Base-by-base conservation (phyloP, 1,140 invertebrate genomes). In the Scaptomyza montana region DNA sequence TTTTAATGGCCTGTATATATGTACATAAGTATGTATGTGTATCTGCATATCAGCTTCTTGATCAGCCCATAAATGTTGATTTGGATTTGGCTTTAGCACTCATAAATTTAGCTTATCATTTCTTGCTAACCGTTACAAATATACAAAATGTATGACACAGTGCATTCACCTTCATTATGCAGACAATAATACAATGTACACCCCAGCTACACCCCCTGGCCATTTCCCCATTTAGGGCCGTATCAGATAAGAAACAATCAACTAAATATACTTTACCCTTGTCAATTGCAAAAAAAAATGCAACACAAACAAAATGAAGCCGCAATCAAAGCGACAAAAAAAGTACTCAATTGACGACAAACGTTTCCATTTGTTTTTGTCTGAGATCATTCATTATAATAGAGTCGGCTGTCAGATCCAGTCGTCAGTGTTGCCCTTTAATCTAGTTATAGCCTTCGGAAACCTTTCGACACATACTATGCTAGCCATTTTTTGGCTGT, bases 121-220 rank as follows among this genome's bases (percentile, higher is more conserved):
- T 25, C 21, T 25, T 25, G 21, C 21, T 25, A 25, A 4, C 21
- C 21, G 21, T 25, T 25, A 25, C 21, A 25, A 33, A 33, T 43
- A 36, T 36, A n/a, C 39, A 43, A n/a, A 43, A n/a, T n/a, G 10
- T 5, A 41, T n/a, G 13, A 21, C 5, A 49, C 5, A 57, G 65
- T 67, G 56, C 79, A 82, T 70, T 81, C 69, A 82, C 78, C 78
- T 77, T 51, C 39, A 54, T 46, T 51, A 45, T 30, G 59, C 41
- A 51, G 51, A 67, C 45, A n/a, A 13, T 19, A n/a, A 13, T 19
- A 13, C 30, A 54, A 0, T 4, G 12, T 8, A 8, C 2, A 33
- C 13, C 8, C 16, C 50, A 9, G n/a, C n/a, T 33, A 21, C 21
- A 5, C 10, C n/a, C 50, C 30, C 16, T 16, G 16, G 16, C 1